Base-by-base conservation (phyloP, 2,888 invertebrate genomes). In the Aspidapion aeneum region DNA sequence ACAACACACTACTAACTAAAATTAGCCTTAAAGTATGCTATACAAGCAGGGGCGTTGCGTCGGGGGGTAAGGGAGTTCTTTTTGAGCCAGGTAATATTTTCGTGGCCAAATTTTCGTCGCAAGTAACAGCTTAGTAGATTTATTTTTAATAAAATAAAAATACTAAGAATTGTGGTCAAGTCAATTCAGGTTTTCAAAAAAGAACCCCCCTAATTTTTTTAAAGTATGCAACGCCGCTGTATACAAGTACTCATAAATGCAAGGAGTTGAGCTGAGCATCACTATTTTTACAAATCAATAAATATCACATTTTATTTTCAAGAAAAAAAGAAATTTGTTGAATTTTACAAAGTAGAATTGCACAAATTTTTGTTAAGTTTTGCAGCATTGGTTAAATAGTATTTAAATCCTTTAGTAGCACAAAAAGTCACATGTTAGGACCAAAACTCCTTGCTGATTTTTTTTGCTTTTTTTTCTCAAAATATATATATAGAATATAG, bases 201-300 rank as follows among this genome's bases (percentile, higher is more conserved):
- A n/a, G n/a, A n/a, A n/a, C n/a, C n/a, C n/a, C n/a, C n/a, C n/a
- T n/a, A n/a, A n/a, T n/a, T n/a, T n/a, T n/a, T n/a, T n/a, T n/a
- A n/a, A n/a, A n/a, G n/a, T n/a, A n/a, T n/a, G n/a, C n/a, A n/a
- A n/a, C n/a, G n/a, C n/a, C n/a, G n/a, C n/a, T n/a, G n/a, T n/a
- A n/a, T n/a, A n/a, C n/a, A n/a, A 57, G 65, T 71, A 70, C 62
- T 68, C 67, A 67, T 72, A 73, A 73, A 72, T 72, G 75, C 74
- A 74, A 74, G 73, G 73, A 74, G 72, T 73, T 72, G 72, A 74
- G 72, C 73, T 72, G 72, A 73, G 72, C 73, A 75, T 73, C 35
- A 12, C 35, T 35, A 71, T 62, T 68, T 69, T 65, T 69, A 69
- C 66, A 70, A 69, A 72, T 70, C 67, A 66, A 61, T 64, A 66